A percentile compares a stretch with the other conserved stretches of the same genome.
Conservation (phyloP, 2,113 vertebrate species). For the Neodontobutis hainanensis region DNA sequence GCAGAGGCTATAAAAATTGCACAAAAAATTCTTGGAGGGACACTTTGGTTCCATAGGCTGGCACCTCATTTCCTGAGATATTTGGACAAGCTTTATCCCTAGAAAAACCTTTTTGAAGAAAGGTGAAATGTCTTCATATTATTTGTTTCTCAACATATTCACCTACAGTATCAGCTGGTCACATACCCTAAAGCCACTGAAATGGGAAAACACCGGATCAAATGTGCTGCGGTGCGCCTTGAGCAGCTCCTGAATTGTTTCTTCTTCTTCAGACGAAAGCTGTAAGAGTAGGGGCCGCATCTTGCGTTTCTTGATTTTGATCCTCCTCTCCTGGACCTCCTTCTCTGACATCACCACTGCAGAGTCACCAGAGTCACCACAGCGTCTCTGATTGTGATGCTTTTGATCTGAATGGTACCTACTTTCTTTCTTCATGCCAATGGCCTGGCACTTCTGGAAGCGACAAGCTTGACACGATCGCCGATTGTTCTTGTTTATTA, state of each 20-base stretch:
- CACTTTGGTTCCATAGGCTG: too few species aligned
- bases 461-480: conserved; percentile 58
- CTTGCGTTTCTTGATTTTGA: conserved; percentile 44
- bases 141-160: not conserved
- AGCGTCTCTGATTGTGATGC: not conserved
- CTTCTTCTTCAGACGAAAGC: conserved; percentile 44
- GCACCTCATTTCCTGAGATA: too few species aligned
- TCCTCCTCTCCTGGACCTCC: conserved; percentile 42
- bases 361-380: conserved; percentile 1
- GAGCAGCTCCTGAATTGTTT: conserved; percentile 45
- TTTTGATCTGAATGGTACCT: conserved; percentile 16
- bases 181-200: conserved; percentile 55
- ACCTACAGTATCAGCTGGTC: not conserved
- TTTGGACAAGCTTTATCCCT: too few species aligned
- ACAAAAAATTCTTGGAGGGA: too few species aligned
- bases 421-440: conserved; percentile 59
- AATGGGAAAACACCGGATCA: conserved; percentile 47
- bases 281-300: not conserved
- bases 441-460: conserved; percentile 53
- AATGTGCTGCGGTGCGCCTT: conserved; percentile 45
- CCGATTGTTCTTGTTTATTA: conserved; percentile 55
- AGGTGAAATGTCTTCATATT: too few species aligned
- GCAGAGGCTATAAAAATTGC: too few species aligned
- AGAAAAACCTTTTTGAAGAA: too few species aligned
- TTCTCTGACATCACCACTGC: conserved; percentile 64